These are phyloP conservation scores for Drosophila watanabei DNA, from an alignment of 1,140 invertebrate species.

Conservation along the genomic window DNA sequence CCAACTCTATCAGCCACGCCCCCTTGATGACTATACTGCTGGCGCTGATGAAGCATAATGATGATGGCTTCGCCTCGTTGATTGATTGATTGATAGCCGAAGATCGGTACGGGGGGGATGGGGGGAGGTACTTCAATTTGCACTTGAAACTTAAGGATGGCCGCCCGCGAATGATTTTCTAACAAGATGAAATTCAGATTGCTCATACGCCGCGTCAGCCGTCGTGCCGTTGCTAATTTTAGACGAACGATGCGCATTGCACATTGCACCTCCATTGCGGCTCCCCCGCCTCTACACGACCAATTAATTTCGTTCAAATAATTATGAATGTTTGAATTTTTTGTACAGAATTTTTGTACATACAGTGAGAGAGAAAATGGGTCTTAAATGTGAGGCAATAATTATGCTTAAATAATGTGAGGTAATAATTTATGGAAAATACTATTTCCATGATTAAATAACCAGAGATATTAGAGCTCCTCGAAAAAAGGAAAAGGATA, in stretches of 20 bases:
- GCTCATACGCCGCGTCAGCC: slow-evolving; percentile 72
- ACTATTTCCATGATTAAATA: neutral
- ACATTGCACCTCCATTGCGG: slow-evolving; percentile 10
- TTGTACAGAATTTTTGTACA: slow-evolving; percentile 13
- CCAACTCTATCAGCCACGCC: slow-evolving; percentile 26
- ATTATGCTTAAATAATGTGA: too few relatives aligned
- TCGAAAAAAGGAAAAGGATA: too few relatives aligned
- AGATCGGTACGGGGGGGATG: neutral
- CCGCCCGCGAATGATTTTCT: slow-evolving; percentile 25
- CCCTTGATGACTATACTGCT: slow-evolving; percentile 35
- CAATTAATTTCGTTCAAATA: slow-evolving; percentile 66
- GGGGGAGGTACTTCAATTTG: slow-evolving; percentile 29
- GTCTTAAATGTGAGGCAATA: rapidly evolving
- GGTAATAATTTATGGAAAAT: neutral
- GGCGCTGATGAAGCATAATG: slow-evolving; percentile 71
- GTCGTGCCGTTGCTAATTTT: slow-evolving; percentile 41
- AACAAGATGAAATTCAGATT: slow-evolving; percentile 48
- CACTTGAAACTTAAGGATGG: slow-evolving; percentile 53
- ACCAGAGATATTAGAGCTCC: too few relatives aligned
- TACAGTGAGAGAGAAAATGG: neutral
- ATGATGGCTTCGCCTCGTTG: slow-evolving; percentile 61
- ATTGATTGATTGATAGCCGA: slow-evolving; percentile 68
- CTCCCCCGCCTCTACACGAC: slow-evolving; percentile 28
- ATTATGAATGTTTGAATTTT: slow-evolving; percentile 43
- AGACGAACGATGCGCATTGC: slow-evolving; percentile 32